Evolutionary conservation across 1,140 invertebrate genomes (phyloP).

Genomic region (Conus betulinus): DNA sequence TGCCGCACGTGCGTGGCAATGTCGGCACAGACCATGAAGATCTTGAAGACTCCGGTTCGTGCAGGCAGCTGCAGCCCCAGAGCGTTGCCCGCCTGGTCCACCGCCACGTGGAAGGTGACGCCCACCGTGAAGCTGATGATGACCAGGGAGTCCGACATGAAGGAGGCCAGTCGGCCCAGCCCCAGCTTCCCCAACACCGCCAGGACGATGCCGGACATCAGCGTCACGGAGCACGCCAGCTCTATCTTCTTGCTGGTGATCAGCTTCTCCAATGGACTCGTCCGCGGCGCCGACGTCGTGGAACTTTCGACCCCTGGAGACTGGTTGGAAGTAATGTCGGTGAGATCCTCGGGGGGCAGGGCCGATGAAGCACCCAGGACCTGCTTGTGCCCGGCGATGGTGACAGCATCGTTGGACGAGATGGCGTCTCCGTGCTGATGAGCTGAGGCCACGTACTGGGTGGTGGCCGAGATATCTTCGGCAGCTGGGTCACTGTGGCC

Average conservation of each 20-base stretch:
- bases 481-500: background rate
- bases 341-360: background rate
- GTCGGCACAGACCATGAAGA: conserved; percentile 52
- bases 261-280: background rate
- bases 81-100: conserved; percentile 72
- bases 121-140: conserved; percentile 75
- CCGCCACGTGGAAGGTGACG: conserved; percentile 75
- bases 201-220: conserved; percentile 54
- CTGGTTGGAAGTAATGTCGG: background rate
- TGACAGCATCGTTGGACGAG: conserved; percentile 75
- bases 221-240: conserved; percentile 33
- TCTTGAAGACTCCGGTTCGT: background rate
- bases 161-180: conserved; percentile 73
- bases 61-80: conserved; percentile 64
- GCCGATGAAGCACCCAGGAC: background rate
- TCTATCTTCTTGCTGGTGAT: conserved; percentile 32
- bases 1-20: conserved; percentile 61
- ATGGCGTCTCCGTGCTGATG: too few relatives aligned
- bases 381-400: background rate
- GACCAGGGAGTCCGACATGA: conserved; percentile 75
- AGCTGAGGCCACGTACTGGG: too few relatives aligned
- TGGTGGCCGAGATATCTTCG: conserved; percentile 12
- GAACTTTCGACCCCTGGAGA: too few relatives aligned
- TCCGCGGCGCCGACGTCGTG: background rate
- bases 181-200: conserved; percentile 71